Conservation (phyloP, 2,888 invertebrate genomes). For the Chelonus formosanus region DNA sequence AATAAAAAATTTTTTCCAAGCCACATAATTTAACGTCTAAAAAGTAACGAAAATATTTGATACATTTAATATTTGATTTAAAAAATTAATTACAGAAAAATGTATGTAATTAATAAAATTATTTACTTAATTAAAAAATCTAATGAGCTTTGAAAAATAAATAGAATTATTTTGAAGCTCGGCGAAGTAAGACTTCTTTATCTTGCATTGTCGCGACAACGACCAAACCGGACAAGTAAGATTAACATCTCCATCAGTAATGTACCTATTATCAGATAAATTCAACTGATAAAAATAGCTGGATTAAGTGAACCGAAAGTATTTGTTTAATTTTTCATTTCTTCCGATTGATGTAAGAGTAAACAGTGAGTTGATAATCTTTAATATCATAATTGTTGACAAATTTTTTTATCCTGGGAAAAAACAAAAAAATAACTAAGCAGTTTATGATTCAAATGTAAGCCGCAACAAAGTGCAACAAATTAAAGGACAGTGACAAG, state of each 20-base stretch:
- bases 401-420: no score
- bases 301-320: background rate
- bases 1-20: background rate
- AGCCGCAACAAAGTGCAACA: slow-evolving; percentile 3
- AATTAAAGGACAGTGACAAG: slow-evolving; percentile 1
- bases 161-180: background rate
- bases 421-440: background rate
- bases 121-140: no score
- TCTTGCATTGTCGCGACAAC: slow-evolving; percentile 5
- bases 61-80: no score
- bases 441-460: background rate
- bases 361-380: no score
- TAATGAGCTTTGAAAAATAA: background rate
- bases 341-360: no score
- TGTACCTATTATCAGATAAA: background rate
- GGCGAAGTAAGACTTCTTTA: background rate
- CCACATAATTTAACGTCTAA: background rate
- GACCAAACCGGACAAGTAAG: slow-evolving; percentile 58
- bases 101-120: no score
- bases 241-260: slow-evolving; percentile 46
- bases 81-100: no score
- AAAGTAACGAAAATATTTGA: background rate
- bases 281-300: slow-evolving; percentile 4
- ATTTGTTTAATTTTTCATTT: background rate
- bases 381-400: no score